A percentile compares a stretch with the other conserved stretches of the same genome.
Evolutionary conservation across 2,113 vertebrate genomes (phyloP).

Genomic region (Esox niger): DNA sequence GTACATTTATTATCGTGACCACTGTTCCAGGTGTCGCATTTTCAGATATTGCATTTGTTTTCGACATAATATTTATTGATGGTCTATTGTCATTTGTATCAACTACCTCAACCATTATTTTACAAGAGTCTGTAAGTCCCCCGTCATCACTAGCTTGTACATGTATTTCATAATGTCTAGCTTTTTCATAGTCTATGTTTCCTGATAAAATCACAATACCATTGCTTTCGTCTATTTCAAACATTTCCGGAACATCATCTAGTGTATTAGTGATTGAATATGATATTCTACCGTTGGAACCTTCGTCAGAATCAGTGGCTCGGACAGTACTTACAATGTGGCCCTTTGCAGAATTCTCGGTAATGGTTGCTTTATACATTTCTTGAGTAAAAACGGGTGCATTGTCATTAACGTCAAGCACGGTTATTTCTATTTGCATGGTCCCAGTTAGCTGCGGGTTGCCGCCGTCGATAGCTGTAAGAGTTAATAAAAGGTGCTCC

Average conservation of each 20-base stretch:
- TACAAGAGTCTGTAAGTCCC: slow-evolving; percentile 63
- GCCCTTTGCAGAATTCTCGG: slow-evolving; percentile 45
- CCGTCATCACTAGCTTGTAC: slow-evolving; percentile 68
- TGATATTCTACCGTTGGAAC: slow-evolving; percentile 6
- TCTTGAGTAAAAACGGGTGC: slow-evolving; percentile 63
- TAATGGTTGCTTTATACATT: slow-evolving; percentile 40
- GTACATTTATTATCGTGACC: slow-evolving; percentile 64
- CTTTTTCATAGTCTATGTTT: slow-evolving; percentile 69
- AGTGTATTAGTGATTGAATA: slow-evolving; percentile 44
- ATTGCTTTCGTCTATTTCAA: slow-evolving; percentile 58
- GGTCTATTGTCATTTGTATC: slow-evolving; percentile 71
- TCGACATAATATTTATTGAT: slow-evolving; percentile 20
- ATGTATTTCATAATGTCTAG: slow-evolving; percentile 46
- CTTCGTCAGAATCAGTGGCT: slow-evolving; percentile 55
- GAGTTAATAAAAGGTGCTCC: not conserved
- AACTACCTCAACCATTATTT: slow-evolving; percentile 66
- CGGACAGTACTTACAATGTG: slow-evolving; percentile 44
- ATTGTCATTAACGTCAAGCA: slow-evolving; percentile 82
- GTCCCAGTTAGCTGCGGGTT: slow-evolving; percentile 58
- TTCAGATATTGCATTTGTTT: slow-evolving; percentile 48
- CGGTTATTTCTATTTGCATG: slow-evolving; percentile 53
- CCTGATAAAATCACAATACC: slow-evolving; percentile 63
- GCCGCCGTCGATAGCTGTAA: slow-evolving; percentile 24
- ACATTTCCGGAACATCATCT: slow-evolving; percentile 39
- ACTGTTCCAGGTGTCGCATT: slow-evolving; percentile 54